Evolutionary conservation across 2,797 vertebrate species (phyloP), one percentile per base, ranked within the genome.

Genomic region (Xyrichtys novacula): DNA sequence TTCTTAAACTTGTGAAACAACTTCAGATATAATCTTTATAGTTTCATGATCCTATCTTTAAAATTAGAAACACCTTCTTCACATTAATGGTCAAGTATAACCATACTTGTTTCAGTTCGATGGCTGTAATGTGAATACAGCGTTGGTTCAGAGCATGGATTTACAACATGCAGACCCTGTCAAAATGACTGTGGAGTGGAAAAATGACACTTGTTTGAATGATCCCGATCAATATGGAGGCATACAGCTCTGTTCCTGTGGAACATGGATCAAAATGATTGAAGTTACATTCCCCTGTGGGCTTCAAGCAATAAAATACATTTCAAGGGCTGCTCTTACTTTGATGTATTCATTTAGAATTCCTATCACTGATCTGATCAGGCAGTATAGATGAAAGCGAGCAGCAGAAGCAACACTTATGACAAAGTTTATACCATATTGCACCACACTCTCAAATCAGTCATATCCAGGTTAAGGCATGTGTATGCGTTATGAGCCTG

Each of bases 381-480:
- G 49, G 34, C n/a, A 20, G n/a, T 59, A 57, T 47, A 53, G 62
- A 70, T 22, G 53, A 36, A 56, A 57, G 31, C 40, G 34, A 2
- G 6, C 15, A 31, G 54, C 29, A 53, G 39, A 61, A 14, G 32
- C 55, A 50, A 55, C 60, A 52, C 54, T 49, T 56, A 2, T 65
- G 75, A 76, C 29, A n/a, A 22, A 20, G 59, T 68, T 70, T 31
- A 22, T 46, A 22, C 38, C 36, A 39, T 46, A 42, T 46, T 74
- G 29, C 55, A n/a, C n/a, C n/a, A n/a, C n/a, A n/a, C n/a, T 31
- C 75, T 83, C 50, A 48, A 49, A 55, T 65, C 42, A 23, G 64
- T 76, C 15, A 59, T 50, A 36, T 23, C 31, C 3, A 43, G 42
- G 42, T 43, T 22, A 22, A 20, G 10, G 19, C 11, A 7, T 11